Base-by-base conservation (phyloP, 2,113 vertebrate genomes). In the Hemiprocne comata region DNA sequence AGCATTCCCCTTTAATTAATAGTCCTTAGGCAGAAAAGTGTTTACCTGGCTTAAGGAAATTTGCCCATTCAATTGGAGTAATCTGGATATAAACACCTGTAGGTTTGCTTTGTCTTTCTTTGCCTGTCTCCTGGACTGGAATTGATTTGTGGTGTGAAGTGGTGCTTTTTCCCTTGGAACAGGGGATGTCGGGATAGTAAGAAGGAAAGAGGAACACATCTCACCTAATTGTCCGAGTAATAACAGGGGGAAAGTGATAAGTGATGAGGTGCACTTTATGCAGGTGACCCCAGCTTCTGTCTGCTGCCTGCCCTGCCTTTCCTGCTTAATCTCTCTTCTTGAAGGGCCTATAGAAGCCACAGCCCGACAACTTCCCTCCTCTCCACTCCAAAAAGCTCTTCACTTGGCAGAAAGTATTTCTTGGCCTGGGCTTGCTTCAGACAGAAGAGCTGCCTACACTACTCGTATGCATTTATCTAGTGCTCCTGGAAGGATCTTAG, bases 1-100 rank as follows among this genome's bases (percentile, higher is more conserved):
- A 96, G 6, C 11, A 58, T 94, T 93, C 74, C 36, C 60, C 50
- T 92, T 96, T 87, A 83, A 93, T 66, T 91, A 91, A 79, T 34
- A 87, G 29, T 55, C 42, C 84, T 23, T 66, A 82, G 66, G 23
- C 11, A 65, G 53, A 64, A 72, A 85, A 94, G n/a, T 34, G 58
- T 64, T 86, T 55, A 34, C 29, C 65, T 60, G 60, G 31, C 29
- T 91, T 93, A 72, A 85, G 75, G 46, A 76, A 95, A 95, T 31
- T 73, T 85, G n/a, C 9, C 17, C 34, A 69, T 79, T 93, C 10
- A 23, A 31, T 53, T 33, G 15, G 73, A 57, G 21, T 51, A 80
- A 94, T 54, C 16, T 40, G 79, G 23, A 81, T 50, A 76, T 13
- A 80, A 94, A 90, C 40, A 81, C 76, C 23, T 50, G 83, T 7